Evolutionary conservation across 2,797 vertebrate species (phyloP), one percentile per base, ranked within the genome.

Genomic region (Taeniopygia guttata): DNA sequence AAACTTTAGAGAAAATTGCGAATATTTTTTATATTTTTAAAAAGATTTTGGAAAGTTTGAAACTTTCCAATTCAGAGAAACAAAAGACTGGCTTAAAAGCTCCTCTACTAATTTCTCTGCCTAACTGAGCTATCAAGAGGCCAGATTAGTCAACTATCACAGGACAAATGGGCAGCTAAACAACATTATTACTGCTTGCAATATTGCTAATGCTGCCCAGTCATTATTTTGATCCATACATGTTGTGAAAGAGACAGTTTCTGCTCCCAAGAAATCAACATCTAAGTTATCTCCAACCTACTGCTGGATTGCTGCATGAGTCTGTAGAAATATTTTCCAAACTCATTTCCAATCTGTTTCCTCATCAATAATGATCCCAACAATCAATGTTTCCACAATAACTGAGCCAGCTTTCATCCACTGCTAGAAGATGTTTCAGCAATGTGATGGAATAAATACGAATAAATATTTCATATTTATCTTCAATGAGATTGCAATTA

Each of bases 381-480:
- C 16, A 85, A 48, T 30, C 34, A 58, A 2, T 46, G 13, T 51
- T 79, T 17, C 43, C 27, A 29, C 27, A 72, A 26, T 5, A 70
- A 13, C 25, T 46, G 7, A 83, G n/a, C 11, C 55, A 64, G 17
- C 2, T 30, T 75, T 78, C 27, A 26, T 64, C n/a, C 84, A 42
- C 58, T 51, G 18, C 12, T 68, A 27, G 19, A 46, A 82, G 29
- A 45, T 43, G 7, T 58, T 88, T 73, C n/a, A 45, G 13, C 10
- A 66, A 40, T 0, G 0, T 43, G 38, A n/a, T 59, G 34, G 9
- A 60, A 30, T 0, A 16, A 62, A 62, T 62, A 30, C 4, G 10
- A 32, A 32, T 22, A 62, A 42, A 0, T 36, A 58, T 36, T 63
- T 74, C 2, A 3, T 43, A 55, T 69, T 52, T 83, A 43, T 13